Evolutionary conservation across 2,113 vertebrate species (phyloP).

Genomic region (Zosterops pallidus): DNA sequence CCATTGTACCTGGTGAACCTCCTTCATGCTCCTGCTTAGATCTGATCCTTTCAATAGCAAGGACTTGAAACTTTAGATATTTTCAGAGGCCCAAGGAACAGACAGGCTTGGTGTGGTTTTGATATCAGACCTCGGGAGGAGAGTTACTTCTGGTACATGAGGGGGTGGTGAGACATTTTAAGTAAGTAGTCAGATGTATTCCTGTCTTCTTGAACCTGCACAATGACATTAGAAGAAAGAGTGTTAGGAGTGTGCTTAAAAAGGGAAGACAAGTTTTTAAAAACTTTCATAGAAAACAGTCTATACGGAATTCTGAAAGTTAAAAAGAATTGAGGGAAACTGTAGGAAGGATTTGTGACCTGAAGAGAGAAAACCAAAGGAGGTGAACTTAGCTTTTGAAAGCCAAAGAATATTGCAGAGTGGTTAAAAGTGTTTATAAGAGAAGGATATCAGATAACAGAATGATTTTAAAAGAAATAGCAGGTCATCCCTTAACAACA

Average conservation of each 20-base stretch:
- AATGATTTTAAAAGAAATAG: neutral
- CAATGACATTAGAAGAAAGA: neutral
- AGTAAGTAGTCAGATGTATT: slow-evolving; percentile 11
- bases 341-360: neutral
- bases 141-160: neutral
- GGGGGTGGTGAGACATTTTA: neutral
- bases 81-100: neutral
- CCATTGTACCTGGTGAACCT: neutral
- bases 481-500: neutral
- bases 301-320: neutral
- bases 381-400: neutral
- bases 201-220: neutral
- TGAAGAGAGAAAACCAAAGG: neutral
- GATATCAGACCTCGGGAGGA: neutral
- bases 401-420: neutral
- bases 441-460: neutral
- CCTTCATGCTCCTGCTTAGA: neutral
- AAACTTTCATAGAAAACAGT: neutral
- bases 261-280: neutral
- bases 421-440: neutral
- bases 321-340: neutral
- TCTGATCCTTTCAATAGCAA: neutral
- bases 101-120: neutral
- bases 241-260: neutral
- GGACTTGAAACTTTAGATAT: neutral